Evolutionary conservation across 2,888 invertebrate species (phyloP), one percentile per base, ranked within the genome.

Genomic region (Standfussiana lucernea): DNA sequence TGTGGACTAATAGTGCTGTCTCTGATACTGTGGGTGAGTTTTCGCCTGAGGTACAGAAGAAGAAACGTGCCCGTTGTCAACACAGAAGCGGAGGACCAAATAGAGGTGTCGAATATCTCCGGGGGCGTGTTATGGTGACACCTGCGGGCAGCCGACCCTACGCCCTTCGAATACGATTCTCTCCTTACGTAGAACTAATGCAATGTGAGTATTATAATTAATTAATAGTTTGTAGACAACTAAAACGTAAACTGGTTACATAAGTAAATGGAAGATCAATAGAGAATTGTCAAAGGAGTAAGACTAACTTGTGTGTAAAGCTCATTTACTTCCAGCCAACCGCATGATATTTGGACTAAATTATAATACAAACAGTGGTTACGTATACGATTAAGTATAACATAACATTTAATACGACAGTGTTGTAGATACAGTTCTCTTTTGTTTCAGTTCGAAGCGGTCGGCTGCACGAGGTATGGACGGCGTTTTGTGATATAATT

Each of bases 41-140:
- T 96, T 87, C 94, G 96, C 53, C 86, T 95, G 82, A 92, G 95
- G 79, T 94, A 95, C 84, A 93, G 95, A 86, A 93, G 95, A 89
- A 93, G 96, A 93, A 92, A 92, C 78, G 89, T 90, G 80, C 91
- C 94, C 81, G 91, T 90, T 72, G 86, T 89, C 80, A 91, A 93
- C 73, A 86, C 91, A 72, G 93, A 93, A 75, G 89, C 91, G 50
- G 94, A 93, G 86, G 96, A 96, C 90, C 96, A 97, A 91, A 97
- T 98, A 95, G 98, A 98, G 93, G 97, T 98, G 92, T 95, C 97
- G 74, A 97, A 96, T 93, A 97, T 97, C 90, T 97, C 97, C 77
- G 97, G 98, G 71, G 97, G 97, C 67, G 98, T 98, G 89, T 96
- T 98, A 81, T 98, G 98, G 98, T 98, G 98, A 98, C 97, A 97